A percentile compares a stretch with the other conserved stretches of the same genome.
These are phyloP conservation scores for Amblyopsis rosae DNA, from an alignment of 2,113 vertebrate genomes.

Conservation along the genomic window DNA sequence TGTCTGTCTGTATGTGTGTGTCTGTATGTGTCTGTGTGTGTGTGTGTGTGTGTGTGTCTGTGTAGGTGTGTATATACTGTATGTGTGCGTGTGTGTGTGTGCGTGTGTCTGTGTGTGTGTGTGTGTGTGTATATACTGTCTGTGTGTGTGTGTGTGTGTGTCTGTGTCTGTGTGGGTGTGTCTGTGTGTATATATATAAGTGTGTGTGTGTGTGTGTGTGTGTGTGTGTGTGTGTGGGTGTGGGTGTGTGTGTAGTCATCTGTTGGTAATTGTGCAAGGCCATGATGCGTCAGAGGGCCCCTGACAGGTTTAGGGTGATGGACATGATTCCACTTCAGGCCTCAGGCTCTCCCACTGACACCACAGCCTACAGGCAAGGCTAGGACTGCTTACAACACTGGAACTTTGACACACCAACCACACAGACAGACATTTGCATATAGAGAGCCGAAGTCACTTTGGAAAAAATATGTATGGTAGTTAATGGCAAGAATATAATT, in stretches of 20 bases:
- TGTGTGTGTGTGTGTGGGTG: background rate
- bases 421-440: no score
- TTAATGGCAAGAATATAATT: background rate
- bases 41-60: no score
- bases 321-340: slow-evolving; percentile 55
- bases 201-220: slow-evolving; percentile 10
- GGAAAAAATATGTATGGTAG: no score
- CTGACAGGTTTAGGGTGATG: slow-evolving; percentile 57
- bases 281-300: slow-evolving; percentile 40
- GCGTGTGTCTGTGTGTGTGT: background rate
- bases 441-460: background rate
- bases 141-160: slow-evolving; percentile 6
- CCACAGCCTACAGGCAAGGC: slow-evolving; percentile 6
- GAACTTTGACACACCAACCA: no score
- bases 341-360: slow-evolving; percentile 38
- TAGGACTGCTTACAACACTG: background rate
- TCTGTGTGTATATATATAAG: background rate
- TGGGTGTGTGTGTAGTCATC: slow-evolving; percentile 9
- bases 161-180: background rate
- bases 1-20: no score
- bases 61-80: no score
- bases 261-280: slow-evolving; percentile 52
- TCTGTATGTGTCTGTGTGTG: no score
- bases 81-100: slow-evolving; percentile 8
- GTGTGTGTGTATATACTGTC: background rate